Conservation (phyloP, 2,888 invertebrate species). For the Stomorhina lunata region DNA sequence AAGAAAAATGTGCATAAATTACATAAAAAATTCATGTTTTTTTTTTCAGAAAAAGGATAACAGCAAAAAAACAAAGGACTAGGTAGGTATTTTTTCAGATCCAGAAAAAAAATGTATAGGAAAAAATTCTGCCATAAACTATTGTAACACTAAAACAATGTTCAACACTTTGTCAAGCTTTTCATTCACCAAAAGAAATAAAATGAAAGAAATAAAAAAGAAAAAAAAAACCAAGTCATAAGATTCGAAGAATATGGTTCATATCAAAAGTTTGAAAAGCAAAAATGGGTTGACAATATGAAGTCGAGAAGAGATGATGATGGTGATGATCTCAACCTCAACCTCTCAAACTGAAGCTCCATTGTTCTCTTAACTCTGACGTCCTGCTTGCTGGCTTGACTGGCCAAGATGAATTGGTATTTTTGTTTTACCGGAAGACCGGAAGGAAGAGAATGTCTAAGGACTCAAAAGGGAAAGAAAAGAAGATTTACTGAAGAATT, state of each 20-base stretch:
- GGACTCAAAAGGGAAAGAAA: not conserved
- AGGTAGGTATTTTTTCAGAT: not conserved
- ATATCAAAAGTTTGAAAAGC: conserved; percentile 29
- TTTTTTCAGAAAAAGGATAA: not conserved
- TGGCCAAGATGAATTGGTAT: conserved; percentile 38
- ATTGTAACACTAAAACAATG: conserved; percentile 31
- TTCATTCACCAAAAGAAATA: not conserved
- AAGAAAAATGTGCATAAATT: conserved; percentile 44
- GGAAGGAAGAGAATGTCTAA: conserved; percentile 21
- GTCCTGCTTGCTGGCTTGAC: not conserved
- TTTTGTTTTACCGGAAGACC: conserved; percentile 4
- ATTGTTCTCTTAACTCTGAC: conserved; percentile 15
- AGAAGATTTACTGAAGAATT: not conserved
- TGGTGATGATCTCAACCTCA: not conserved
- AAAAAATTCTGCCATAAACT: conserved; percentile 40
- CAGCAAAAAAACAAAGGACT: conserved; percentile 1
- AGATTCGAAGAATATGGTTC: conserved; percentile 40
- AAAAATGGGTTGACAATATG: conserved; percentile 53
- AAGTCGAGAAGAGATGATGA: conserved; percentile 33
- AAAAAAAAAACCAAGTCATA: not conserved
- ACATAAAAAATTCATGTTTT: conserved; percentile 48
- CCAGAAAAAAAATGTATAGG: not conserved
- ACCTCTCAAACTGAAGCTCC: not conserved
- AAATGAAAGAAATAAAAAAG: not conserved
- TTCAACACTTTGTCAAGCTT: conserved; percentile 59